Base-by-base conservation (phyloP, 2,888 invertebrate genomes). In the Pseudoips prasinana region DNA sequence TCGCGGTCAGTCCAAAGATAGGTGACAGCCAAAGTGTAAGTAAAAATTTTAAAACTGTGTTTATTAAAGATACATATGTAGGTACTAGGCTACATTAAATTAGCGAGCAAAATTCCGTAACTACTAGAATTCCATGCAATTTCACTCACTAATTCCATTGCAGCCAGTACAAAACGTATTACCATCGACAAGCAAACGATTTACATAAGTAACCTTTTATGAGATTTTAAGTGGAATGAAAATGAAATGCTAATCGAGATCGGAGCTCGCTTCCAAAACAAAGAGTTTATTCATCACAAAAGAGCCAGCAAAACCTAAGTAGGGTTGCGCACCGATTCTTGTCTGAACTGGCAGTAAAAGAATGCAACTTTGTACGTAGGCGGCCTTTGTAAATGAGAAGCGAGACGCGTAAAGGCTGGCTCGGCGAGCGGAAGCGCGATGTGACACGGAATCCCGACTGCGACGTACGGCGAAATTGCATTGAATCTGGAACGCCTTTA, bases 281-380 rank as follows among this genome's bases (percentile, higher is more conserved):
- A 66, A 64, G 59, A 60, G 51, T 59, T 59, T 58, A 48, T 58
- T 56, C 54, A 62, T 61, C 58, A 57, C 56, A 69, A 64, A 63
- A 58, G 63, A 48, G 26, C 27, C 49, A 49, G 54, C 55, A 59
- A 57, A 62, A 58, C 46, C 44, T 53, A 55, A 61, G 58, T 53
- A 52, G 57, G 55, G 50, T 58, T 51, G 52, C 43, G 51, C 42
- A 51, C 54, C 51, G 52, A 53, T 56, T 56, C 53, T 46, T 53
- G 49, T 50, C 39, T 47, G 38, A 32, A 57, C 48, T 53, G 51
- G 50, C 46, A 46, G 37, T 46, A 50, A 55, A 61, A 59, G 64
- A 64, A 64, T 64, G 64, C 53, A 63, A 62, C 64, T 67, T 58
- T 66, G 55, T 57, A 44, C 28, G 36, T 48, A 37, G n/a, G 46